Evolutionary conservation across 2,113 vertebrate species (phyloP).

Genomic region (Channa maculata): DNA sequence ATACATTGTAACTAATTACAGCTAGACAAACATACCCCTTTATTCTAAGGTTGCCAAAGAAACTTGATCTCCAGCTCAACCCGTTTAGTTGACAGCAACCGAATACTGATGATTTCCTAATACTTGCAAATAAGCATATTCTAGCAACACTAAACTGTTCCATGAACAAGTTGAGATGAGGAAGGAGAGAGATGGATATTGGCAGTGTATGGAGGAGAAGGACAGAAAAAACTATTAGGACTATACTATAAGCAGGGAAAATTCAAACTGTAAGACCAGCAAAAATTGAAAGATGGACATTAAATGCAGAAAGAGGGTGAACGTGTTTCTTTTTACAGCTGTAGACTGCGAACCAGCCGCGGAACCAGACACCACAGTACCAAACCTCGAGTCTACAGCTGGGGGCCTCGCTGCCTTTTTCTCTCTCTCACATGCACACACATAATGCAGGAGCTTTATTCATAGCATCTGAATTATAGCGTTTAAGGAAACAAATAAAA

Average conservation of each 20-base stretch:
- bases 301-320: conserved; percentile 3
- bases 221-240: not conserved
- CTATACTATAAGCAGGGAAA: not conserved
- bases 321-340: conserved; percentile 42
- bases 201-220: conserved; percentile 17
- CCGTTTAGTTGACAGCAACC: not conserved
- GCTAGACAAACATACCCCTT: not conserved
- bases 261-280: not conserved
- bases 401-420: conserved; percentile 19
- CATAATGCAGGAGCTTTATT: conserved; percentile 57
- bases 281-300: conserved; percentile 16
- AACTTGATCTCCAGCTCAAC: not conserved
- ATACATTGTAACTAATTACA: not conserved
- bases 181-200: conserved; percentile 22
- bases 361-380: conserved; percentile 49
- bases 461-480: conserved; percentile 59
- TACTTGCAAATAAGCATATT: conserved; percentile 5
- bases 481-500: conserved; percentile 70
- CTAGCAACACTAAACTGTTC: conserved; percentile 42
- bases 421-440: conserved; percentile 11
- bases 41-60: conserved; percentile 5
- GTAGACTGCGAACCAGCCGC: conserved; percentile 27
- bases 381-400: conserved; percentile 61
- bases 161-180: conserved; percentile 20
- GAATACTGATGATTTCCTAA: conserved; percentile 6